Percentiles rank a stretch among this genome's conserved stretches.
Evolutionary conservation across 2,113 vertebrate species (phyloP).

Genomic region (Forbesichthys papilliferus): DNA sequence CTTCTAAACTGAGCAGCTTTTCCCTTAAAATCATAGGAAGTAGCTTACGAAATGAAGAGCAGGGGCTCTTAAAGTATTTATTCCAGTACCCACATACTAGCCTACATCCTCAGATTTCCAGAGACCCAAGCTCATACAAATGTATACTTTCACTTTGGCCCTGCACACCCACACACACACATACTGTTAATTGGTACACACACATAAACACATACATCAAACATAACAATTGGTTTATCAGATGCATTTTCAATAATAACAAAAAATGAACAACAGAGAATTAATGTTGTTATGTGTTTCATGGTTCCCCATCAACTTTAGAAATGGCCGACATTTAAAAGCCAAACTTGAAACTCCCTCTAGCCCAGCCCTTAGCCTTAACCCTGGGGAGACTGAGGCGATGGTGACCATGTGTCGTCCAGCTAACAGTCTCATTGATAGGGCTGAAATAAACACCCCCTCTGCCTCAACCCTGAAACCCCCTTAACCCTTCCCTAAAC

Average conservation of each 20-base stretch:
- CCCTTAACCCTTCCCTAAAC: slow-evolving; percentile 71
- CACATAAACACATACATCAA: not conserved
- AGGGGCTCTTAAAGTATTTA: too few species aligned
- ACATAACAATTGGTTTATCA: slow-evolving; percentile 39
- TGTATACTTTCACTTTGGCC: too few species aligned
- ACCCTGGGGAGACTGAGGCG: slow-evolving; percentile 59
- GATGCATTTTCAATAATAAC: slow-evolving; percentile 26
- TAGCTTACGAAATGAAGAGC: too few species aligned
- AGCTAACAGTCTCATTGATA: slow-evolving; percentile 63
- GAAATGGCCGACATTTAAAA: slow-evolving; percentile 52
- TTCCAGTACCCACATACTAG: too few species aligned
- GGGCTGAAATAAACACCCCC: slow-evolving; percentile 51
- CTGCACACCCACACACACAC: not conserved
- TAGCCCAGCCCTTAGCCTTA: slow-evolving; percentile 44
- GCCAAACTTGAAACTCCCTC: slow-evolving; percentile 67
- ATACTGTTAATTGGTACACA: not conserved
- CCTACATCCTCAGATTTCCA: too few species aligned
- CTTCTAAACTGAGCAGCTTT: too few species aligned
- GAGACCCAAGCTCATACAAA: too few species aligned
- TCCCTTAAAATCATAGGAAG: too few species aligned
- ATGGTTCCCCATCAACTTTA: slow-evolving; percentile 70
- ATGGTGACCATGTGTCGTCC: slow-evolving; percentile 65
- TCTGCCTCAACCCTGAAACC: slow-evolving; percentile 57
- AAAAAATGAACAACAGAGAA: slow-evolving; percentile 48
- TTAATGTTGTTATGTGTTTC: slow-evolving; percentile 68